These are phyloP conservation scores for Petrocephalus sullivani DNA, from an alignment of 2,797 vertebrate species.

Conservation along the genomic window DNA sequence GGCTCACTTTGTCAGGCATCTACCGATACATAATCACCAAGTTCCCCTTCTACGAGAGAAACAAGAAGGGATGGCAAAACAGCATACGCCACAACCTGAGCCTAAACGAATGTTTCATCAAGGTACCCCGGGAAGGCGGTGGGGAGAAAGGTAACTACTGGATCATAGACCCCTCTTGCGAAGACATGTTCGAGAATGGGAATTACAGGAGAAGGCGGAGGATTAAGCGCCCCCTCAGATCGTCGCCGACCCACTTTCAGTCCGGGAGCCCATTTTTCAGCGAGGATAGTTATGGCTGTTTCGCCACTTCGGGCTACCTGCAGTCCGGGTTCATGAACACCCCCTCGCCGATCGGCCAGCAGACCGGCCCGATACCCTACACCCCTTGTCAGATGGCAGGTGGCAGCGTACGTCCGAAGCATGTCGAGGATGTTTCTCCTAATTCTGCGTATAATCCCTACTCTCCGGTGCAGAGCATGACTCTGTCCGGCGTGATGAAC, in stretches of 20 bases:
- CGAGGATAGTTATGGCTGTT: conserved; percentile 84
- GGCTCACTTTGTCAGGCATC: conserved; percentile 91
- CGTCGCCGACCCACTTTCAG: conserved; percentile 85
- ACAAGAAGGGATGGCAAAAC: conserved; percentile 94
- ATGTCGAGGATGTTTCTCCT: conserved; percentile 78
- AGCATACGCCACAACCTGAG: conserved; percentile 88
- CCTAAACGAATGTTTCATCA: conserved; percentile 91
- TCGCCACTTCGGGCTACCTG: conserved; percentile 89
- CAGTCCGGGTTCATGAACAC: conserved; percentile 91
- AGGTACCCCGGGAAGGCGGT: conserved; percentile 70
- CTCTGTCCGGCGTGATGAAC: conserved; percentile 85
- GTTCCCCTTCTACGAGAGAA: conserved; percentile 97
- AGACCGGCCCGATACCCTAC: conserved; percentile 84
- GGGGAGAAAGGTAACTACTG: conserved; percentile 67
- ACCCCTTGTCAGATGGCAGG: conserved; percentile 87
- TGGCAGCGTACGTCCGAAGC: conserved; percentile 77
- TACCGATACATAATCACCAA: conserved; percentile 95
- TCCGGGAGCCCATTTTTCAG: conserved; percentile 82
- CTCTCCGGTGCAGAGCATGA: conserved; percentile 84
- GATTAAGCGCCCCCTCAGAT: conserved; percentile 95
- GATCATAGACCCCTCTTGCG: conserved; percentile 96
- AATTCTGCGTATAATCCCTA: conserved; percentile 81
- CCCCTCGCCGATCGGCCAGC: conserved; percentile 84
- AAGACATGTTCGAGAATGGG: conserved; percentile 99
- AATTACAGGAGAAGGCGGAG: conserved; percentile 89